A percentile compares a stretch with the other conserved stretches of the same genome.
Conservation (phyloP, 2,888 invertebrate species). For the Alviniconcha strummeri region DNA sequence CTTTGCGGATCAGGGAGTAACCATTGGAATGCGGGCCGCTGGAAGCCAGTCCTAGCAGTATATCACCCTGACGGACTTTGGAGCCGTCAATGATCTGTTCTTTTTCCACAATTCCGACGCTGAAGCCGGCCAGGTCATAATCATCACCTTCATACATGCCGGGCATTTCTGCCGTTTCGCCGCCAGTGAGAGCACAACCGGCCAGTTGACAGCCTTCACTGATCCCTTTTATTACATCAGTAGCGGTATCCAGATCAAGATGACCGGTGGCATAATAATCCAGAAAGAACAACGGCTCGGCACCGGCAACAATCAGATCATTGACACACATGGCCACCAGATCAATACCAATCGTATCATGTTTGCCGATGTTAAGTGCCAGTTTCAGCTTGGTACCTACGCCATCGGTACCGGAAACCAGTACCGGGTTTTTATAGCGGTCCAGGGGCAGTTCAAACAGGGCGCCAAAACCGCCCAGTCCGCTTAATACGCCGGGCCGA, state of each 20-base stretch:
- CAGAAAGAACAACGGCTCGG: slow-evolving; percentile 95
- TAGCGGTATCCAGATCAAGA: slow-evolving; percentile 85
- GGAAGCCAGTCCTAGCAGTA: slow-evolving; percentile 89
- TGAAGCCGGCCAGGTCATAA: slow-evolving; percentile 98
- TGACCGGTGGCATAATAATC: slow-evolving; percentile 97
- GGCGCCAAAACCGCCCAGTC: too few species aligned
- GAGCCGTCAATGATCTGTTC: slow-evolving; percentile 82
- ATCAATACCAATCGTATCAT: too few species aligned
- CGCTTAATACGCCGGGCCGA: too few species aligned
- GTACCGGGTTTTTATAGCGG: too few species aligned
- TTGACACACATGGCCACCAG: slow-evolving; percentile 93
- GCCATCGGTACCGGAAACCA: too few species aligned
- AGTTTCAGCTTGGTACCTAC: too few species aligned
- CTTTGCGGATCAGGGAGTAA: slow-evolving; percentile 89
- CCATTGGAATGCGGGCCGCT: slow-evolving; percentile 96
- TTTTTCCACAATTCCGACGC: slow-evolving; percentile 93
- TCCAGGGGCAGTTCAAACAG: too few species aligned
- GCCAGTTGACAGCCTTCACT: slow-evolving; percentile 90
- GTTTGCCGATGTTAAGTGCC: too few species aligned
- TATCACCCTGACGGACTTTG: slow-evolving; percentile 82
- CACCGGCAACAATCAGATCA: slow-evolving; percentile 95
- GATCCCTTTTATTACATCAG: slow-evolving; percentile 88
- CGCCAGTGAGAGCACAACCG: slow-evolving; percentile 91
- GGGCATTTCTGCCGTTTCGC: too few species aligned
- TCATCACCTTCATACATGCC: slow-evolving; percentile 90